These are phyloP conservation scores for Phragmatobia fuliginosa DNA, from an alignment of 2,888 invertebrate species.

Conservation along the genomic window DNA sequence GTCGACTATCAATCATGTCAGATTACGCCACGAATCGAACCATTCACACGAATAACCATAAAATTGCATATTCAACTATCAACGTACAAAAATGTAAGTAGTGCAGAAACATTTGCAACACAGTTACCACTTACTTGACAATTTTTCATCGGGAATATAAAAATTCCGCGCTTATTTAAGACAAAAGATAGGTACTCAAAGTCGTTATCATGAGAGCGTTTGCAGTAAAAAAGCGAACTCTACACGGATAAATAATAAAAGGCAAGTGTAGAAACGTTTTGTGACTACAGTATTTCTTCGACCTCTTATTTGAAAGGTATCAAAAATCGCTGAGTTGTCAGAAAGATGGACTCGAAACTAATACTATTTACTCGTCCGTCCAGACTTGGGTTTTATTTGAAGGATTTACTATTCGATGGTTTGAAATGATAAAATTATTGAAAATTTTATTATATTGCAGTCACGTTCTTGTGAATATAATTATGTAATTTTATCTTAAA, in stretches of 20 bases:
- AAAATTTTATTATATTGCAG: conserved; percentile 65
- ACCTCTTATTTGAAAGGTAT: conserved; percentile 67
- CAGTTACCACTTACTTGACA: conserved; percentile 61
- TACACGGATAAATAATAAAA: conserved; percentile 60
- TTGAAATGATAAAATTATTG: conserved; percentile 62
- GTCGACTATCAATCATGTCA: conserved; percentile 72
- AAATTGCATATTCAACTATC: conserved; percentile 74
- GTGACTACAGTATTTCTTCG: conserved; percentile 60
- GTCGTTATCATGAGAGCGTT: conserved; percentile 55
- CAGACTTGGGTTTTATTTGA: conserved; percentile 55
- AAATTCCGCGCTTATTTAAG: conserved; percentile 62
- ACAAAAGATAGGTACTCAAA: conserved; percentile 62
- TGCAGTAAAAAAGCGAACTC: conserved; percentile 55
- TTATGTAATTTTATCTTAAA: conserved; percentile 41
- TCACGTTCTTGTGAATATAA: conserved; percentile 45
- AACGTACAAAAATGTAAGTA: conserved; percentile 70
- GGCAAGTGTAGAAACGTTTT: conserved; percentile 51
- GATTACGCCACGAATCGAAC: conserved; percentile 74
- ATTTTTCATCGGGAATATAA: conserved; percentile 59
- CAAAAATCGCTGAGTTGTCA: conserved; percentile 69
- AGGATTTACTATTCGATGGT: conserved; percentile 60
- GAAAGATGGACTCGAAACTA: conserved; percentile 59
- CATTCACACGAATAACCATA: conserved; percentile 71
- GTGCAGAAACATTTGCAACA: conserved; percentile 67
- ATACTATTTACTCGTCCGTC: conserved; percentile 59